These are phyloP conservation scores for Drosophila eohydei DNA, from an alignment of 2,888 invertebrate genomes.

Conservation along the genomic window DNA sequence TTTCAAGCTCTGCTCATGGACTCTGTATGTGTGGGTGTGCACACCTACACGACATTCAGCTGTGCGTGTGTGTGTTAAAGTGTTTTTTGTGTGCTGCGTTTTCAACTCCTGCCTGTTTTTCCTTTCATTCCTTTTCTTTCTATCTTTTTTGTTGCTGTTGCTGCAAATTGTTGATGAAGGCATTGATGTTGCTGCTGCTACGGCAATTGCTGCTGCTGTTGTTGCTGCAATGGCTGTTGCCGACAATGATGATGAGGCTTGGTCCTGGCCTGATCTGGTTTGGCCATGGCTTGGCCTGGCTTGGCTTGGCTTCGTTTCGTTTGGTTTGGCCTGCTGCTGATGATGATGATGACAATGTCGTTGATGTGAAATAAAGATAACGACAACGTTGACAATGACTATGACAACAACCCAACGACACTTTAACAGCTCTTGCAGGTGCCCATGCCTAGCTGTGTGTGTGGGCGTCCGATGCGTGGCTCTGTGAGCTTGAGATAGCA, in stretches of 20 bases:
- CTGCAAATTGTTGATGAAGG: slow-evolving; percentile 79
- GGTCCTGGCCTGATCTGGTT: slow-evolving; percentile 15
- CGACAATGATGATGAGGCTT: slow-evolving; percentile 68
- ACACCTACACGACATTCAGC: not conserved
- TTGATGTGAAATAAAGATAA: slow-evolving; percentile 79
- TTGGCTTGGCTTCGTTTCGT: slow-evolving; percentile 4
- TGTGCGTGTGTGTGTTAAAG: slow-evolving; percentile 32
- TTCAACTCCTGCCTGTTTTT: slow-evolving; percentile 55
- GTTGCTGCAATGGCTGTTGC: slow-evolving; percentile 54
- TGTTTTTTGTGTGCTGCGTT: slow-evolving; percentile 51
- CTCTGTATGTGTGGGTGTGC: slow-evolving; percentile 3
- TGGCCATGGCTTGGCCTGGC: slow-evolving; percentile 2
- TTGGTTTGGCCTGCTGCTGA: slow-evolving; percentile 27
- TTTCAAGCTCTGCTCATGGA: slow-evolving; percentile 22
- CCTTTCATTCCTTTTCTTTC: slow-evolving; percentile 49
- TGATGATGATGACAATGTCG: slow-evolving; percentile 73
- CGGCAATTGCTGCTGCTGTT: slow-evolving; percentile 28
- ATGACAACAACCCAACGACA: slow-evolving; percentile 77
- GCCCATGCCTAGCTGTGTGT: slow-evolving; percentile 38
- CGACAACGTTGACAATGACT: slow-evolving; percentile 78
- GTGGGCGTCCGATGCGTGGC: not conserved
- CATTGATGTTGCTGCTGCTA: slow-evolving; percentile 48
- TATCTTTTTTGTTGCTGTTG: slow-evolving; percentile 58
- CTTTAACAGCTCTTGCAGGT: slow-evolving; percentile 77
- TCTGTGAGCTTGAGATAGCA: not conserved